Evolutionary conservation across 92 coral and sea anemone genomes (phyloP).

Genomic region (Heteractis magnifica): DNA sequence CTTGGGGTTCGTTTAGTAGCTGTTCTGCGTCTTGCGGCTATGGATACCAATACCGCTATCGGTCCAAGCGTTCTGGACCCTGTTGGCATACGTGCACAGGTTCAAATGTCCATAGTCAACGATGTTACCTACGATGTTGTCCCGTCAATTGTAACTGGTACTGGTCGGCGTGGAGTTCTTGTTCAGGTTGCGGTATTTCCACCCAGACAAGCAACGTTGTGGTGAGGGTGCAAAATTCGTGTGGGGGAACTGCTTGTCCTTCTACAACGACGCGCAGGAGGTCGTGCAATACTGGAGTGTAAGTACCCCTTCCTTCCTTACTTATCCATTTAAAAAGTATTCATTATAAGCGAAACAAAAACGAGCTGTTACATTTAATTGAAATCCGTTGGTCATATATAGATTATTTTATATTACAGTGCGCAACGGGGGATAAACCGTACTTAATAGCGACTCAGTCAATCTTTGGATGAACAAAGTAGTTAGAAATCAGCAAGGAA

Average conservation of each 20-base stretch:
- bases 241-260: slow-evolving; percentile 71
- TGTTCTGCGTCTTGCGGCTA: slow-evolving; percentile 19
- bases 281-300: slow-evolving; percentile 73
- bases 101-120: neutral
- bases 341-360: too few species aligned
- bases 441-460: too few species aligned
- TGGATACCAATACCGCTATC: slow-evolving; percentile 15
- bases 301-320: slow-evolving; percentile 11
- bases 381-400: too few species aligned
- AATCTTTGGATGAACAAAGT: too few species aligned
- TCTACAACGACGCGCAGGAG: slow-evolving; percentile 24
- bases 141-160: slow-evolving; percentile 46
- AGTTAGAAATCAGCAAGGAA: too few species aligned
- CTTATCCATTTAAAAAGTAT: too few species aligned
- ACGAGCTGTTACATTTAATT: too few species aligned
- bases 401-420: too few species aligned
- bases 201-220: slow-evolving; percentile 48
- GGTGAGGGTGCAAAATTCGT: slow-evolving; percentile 27
- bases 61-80: neutral
- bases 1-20: neutral
- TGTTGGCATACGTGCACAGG: slow-evolving; percentile 36
- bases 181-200: slow-evolving; percentile 69
- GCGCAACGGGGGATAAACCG: too few species aligned
- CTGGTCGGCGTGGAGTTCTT: slow-evolving; percentile 64
- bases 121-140: slow-evolving; percentile 31